phyloP scores from a whole-genome alignment of 2,888 invertebrate species.

The Phyllotreta cruciferae region DNA sequence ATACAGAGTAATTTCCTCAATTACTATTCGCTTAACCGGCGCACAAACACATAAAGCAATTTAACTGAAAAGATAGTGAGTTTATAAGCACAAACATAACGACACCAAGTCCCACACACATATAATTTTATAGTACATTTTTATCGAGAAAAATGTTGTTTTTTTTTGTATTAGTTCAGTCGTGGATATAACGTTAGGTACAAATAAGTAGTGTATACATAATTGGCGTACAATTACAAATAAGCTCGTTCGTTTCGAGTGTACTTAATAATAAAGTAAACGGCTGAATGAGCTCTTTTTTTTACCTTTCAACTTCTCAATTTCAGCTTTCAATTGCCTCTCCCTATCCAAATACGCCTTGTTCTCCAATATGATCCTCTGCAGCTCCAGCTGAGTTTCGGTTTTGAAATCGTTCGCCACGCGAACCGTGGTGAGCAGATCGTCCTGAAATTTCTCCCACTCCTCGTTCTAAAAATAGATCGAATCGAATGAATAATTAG shows the following conservation, averaged over 20 bases:
- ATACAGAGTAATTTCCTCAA: constrained; percentile 22
- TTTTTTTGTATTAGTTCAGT: constrained; percentile 13
- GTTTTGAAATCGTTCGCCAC: constrained; percentile 97
- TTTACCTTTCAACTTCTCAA: constrained; percentile 79
- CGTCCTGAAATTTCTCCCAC: constrained; percentile 95
- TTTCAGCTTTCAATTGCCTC: constrained; percentile 76
- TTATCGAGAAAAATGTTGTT: background rate
- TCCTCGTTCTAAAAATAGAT: constrained; percentile 72
- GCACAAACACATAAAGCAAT: constrained; percentile 37
- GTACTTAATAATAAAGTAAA: background rate
- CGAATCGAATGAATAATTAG: no score
- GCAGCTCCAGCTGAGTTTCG: constrained; percentile 87
- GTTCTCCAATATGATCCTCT: constrained; percentile 83
- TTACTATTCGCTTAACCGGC: constrained; percentile 16
- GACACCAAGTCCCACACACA: constrained; percentile 22
- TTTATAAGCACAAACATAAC: constrained; percentile 22
- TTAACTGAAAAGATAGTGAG: constrained; percentile 24
- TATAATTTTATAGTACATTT: no score
- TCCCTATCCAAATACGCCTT: constrained; percentile 80
- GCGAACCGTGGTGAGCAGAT: constrained; percentile 89
- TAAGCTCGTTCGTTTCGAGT: constrained; percentile 7
- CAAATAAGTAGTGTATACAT: constrained; percentile 9
- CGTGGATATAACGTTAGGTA: constrained; percentile 21
- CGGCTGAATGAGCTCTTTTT: background rate
- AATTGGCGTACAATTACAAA: constrained; percentile 30